Base-by-base conservation (phyloP, 1,140 invertebrate genomes). In the Drosophila guanche region DNA sequence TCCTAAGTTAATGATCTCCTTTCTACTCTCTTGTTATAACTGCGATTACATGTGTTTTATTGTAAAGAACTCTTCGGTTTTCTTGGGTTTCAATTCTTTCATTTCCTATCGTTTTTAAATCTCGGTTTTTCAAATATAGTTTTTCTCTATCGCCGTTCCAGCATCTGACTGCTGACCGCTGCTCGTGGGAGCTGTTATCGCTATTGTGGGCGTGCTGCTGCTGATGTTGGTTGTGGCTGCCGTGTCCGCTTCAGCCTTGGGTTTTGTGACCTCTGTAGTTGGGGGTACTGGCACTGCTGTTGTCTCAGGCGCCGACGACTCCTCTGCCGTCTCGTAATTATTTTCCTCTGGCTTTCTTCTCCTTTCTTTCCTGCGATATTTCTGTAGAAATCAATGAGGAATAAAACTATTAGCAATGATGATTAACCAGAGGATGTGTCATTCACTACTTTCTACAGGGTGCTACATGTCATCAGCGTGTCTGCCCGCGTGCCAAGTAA, bases 301-400 rank as follows among this genome's bases (percentile, higher is more conserved):
- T 43, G 65, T 58, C 47, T 73, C 56, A 50, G 57, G 46, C 54
- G 68, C 53, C 55, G 74, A 14, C 55, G 74, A 14, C 29, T 72
- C 45, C 54, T 84, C 80, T 43, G 22, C 67, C 43, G 40, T 48
- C 41, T 85, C 70, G 60, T 76, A 65, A 42, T 86, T 86, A 76
- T 75, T 86, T 76, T 76, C 77, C 60, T 45, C 41, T 66, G 56
- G 33, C 62, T 47, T 86, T 84, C 59, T 86, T 84, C 72, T 73
- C 23, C 25, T n/a, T 33, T 61, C 69, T 73, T 67, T 68, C 72
- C 67, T 72, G 76, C 65, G 72, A 48, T 57, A 76, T 16, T 76
- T 75, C 80, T 84, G 68, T 40, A 66, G 62, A 67, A 48, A 25
- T 4, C 33, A 65, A 37, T 45, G 20, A 23, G n/a, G 0, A 42